phyloP scores from a whole-genome alignment of 2,113 vertebrate genomes.

The Paradisaea rubra region DNA sequence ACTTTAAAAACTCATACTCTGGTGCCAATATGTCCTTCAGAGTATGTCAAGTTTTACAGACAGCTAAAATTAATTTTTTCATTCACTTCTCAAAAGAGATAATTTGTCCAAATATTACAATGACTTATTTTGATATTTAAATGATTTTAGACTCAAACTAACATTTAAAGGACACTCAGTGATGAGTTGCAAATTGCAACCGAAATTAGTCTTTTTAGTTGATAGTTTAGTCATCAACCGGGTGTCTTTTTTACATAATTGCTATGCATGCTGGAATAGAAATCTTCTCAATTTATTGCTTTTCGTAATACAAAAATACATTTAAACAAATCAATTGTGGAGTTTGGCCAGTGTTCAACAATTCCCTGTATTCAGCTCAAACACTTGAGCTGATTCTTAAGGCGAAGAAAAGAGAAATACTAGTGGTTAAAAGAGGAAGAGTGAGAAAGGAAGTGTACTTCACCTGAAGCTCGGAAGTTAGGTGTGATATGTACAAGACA shows the following conservation, averaged over 20 bases:
- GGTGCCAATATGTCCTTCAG: neutral
- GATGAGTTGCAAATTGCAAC: slow-evolving; percentile 6
- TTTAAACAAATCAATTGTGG: neutral
- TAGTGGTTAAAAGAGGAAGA: neutral
- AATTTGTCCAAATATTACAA: slow-evolving; percentile 14
- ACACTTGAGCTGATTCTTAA: neutral
- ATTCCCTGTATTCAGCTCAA: neutral
- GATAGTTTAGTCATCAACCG: neutral
- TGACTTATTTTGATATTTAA: slow-evolving; percentile 17
- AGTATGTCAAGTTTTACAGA: neutral
- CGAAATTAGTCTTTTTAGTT: slow-evolving; percentile 3
- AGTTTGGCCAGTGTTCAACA: neutral
- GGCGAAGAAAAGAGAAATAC: neutral
- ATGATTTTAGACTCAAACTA: slow-evolving; percentile 6
- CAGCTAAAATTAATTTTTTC: neutral
- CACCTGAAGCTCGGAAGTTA: neutral
- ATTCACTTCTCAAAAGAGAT: neutral
- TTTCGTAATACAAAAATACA: neutral
- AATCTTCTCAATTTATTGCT: neutral
- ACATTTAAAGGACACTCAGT: slow-evolving; percentile 15
- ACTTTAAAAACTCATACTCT: neutral
- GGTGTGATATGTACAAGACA: neutral
- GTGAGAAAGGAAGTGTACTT: neutral
- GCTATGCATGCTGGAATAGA: neutral
- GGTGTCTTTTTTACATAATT: neutral